A percentile compares a stretch with the other conserved stretches of the same genome.
These are phyloP conservation scores for Sepioteuthis lessoniana DNA, from an alignment of 2,888 invertebrate species.

Conservation along the genomic window DNA sequence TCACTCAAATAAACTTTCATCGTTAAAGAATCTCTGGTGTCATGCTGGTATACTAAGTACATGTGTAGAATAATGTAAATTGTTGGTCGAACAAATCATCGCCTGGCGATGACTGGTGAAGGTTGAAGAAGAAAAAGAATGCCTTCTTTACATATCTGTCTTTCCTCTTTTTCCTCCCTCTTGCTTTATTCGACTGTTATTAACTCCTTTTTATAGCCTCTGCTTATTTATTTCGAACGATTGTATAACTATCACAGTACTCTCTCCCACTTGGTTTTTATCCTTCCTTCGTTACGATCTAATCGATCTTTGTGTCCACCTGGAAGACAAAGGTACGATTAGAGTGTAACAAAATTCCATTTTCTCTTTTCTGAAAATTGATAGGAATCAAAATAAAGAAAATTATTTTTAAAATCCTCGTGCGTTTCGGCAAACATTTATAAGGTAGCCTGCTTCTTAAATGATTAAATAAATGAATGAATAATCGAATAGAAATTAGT, in stretches of 20 bases:
- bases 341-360: too few species aligned
- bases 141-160: neutral
- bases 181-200: neutral
- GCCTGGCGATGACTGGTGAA: neutral
- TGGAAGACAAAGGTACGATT: neutral
- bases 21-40: neutral
- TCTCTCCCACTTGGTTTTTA: neutral
- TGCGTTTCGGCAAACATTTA: too few species aligned
- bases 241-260: neutral
- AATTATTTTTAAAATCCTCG: too few species aligned
- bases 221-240: neutral
- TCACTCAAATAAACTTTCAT: neutral
- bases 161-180: neutral
- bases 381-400: too few species aligned
- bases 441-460: too few species aligned
- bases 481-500: too few species aligned
- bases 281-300: neutral
- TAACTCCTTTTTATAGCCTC: neutral
- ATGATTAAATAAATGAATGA: too few species aligned
- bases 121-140: too few species aligned
- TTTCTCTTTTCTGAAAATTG: too few species aligned
- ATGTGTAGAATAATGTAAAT: conserved; percentile 33
- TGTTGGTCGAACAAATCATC: conserved; percentile 33
- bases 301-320: neutral
- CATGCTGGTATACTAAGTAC: neutral